Evolutionary conservation across 2,797 vertebrate species (phyloP), one percentile per base, ranked within the genome.

Genomic region (Nothura maculosa): DNA sequence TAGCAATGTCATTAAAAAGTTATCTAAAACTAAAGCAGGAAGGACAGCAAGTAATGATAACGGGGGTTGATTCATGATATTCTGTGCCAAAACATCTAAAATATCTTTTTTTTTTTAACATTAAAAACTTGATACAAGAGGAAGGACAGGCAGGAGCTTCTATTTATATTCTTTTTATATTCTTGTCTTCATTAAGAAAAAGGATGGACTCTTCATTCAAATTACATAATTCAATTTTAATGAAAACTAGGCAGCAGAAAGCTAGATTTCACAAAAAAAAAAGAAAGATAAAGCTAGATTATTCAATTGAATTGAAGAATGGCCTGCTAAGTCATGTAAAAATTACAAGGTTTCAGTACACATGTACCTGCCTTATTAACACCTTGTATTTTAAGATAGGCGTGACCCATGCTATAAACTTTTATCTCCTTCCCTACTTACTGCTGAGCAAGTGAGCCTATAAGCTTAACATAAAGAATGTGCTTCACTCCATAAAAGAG

Each of bases 331-430:
- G 10, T 68, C 6, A 28, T 28, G 3, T 19, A 28, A 27, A 75
- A 47, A 64, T 3, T 43, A 38, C 10, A 66, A 32, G 16, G 17
- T 52, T 70, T 78, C 60, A 47, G 11, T 2, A 16, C 10, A 74
- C 7, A 11, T 14, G 30, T 2, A 25, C 4, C 10, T 1, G 0
- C 43, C 73, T 28, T 34, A 6, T 67, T 67, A 66, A 40, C 15
- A 64, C 4, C 19, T 3, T 1, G 2, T 3, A 24, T 54, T 63
- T 80, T 67, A 52, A 70, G 9, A 5, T 24, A 74, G 1, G 6
- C 13, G 7, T 21, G 15, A 40, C 15, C 6, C 45, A 2, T 38
- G 30, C 16, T 63, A 8, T 30, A 54, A 55, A 22, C 30, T 60
- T 63, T 82, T 21, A 4, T 2, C 32, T 73, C 25, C 50, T 82